These are phyloP conservation scores for Sciurus vulgaris DNA, from an alignment of 2,797 vertebrate species.

Conservation along the genomic window DNA sequence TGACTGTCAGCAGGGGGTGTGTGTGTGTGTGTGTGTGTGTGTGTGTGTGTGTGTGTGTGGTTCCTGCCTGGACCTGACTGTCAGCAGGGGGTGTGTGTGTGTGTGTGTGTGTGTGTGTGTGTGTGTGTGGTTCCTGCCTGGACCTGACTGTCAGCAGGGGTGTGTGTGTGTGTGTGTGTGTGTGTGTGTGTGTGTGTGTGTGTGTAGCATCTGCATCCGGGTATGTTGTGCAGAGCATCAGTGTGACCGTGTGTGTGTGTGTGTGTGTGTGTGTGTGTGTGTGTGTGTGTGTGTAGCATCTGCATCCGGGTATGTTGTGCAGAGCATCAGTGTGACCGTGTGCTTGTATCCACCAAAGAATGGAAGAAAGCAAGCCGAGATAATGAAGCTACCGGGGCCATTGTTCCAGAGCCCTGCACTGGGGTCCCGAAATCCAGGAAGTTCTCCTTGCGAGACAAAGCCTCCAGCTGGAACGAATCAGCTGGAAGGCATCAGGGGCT, in stretches of 20 bases:
- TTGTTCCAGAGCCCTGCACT: constrained; percentile 19
- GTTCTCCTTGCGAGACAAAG: constrained; percentile 19
- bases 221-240: not conserved
- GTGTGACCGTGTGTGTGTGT: not conserved
- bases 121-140: constrained; percentile 30
- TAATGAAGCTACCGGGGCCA: not conserved
- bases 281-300: not conserved
- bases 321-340: not conserved
- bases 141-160: not conserved
- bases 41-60: too few species aligned
- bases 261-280: not conserved
- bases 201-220: too few species aligned
- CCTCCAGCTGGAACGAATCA: constrained; percentile 54
- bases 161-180: not conserved
- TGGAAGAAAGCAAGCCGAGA: not conserved
- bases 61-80: too few species aligned
- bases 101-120: too few species aligned
- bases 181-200: not conserved
- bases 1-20: not conserved
- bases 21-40: too few species aligned
- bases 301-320: not conserved
- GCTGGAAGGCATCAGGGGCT: constrained; percentile 20
- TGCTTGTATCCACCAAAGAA: not conserved
- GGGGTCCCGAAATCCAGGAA: not conserved
- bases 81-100: too few species aligned